Percentiles rank a stretch among this genome's conserved stretches.
These are phyloP conservation scores for Malacosoma neustria DNA, from an alignment of 2,888 invertebrate species.

Conservation along the genomic window DNA sequence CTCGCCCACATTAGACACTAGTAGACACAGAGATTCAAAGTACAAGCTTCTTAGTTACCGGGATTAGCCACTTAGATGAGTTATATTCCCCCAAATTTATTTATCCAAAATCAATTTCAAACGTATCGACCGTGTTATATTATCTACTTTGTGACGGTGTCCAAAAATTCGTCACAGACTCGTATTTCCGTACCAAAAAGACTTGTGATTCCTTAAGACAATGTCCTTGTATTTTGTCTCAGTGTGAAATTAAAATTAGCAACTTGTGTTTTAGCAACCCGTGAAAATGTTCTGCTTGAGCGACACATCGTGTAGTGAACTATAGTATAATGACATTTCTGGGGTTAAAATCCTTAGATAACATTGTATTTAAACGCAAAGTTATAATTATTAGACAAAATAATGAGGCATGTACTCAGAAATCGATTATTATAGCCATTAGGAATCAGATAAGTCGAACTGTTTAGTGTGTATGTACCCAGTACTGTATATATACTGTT, in stretches of 20 bases:
- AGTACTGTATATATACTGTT: too few species aligned
- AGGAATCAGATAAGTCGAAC: too few species aligned
- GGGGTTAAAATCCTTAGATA: neutral
- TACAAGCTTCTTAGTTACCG: too few species aligned
- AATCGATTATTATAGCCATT: too few species aligned
- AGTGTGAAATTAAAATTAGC: conserved; percentile 24
- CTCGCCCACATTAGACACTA: too few species aligned
- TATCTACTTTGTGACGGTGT: too few species aligned
- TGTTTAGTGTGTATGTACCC: too few species aligned
- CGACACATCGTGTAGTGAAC: neutral
- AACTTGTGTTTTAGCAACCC: conserved; percentile 16
- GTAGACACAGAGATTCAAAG: too few species aligned
- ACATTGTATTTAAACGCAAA: neutral
- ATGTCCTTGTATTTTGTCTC: conserved; percentile 24
- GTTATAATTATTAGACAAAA: neutral
- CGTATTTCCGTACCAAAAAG: conserved; percentile 27
- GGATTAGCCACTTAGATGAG: too few species aligned
- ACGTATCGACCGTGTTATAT: neutral
- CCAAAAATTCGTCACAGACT: conserved; percentile 27
- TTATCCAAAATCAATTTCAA: too few species aligned
- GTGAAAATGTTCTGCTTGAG: conserved; percentile 5
- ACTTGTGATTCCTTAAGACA: conserved; percentile 16
- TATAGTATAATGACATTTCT: neutral
- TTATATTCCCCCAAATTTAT: too few species aligned
- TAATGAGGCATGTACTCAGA: neutral